These are phyloP conservation scores for Poeciliopsis gracilis DNA, from an alignment of 2,797 vertebrate genomes.

Conservation along the genomic window DNA sequence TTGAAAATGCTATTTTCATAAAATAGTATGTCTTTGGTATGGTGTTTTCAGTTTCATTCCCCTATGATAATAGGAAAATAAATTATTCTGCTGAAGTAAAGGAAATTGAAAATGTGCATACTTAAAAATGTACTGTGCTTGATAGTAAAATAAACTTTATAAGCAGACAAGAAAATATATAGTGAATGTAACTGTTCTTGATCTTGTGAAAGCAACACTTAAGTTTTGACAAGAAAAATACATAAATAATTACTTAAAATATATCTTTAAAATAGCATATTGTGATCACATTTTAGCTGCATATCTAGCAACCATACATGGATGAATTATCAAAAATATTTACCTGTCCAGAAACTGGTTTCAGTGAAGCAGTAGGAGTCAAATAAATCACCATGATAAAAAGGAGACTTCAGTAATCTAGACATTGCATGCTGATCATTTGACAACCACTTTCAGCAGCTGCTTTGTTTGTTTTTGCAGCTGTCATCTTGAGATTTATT, in stretches of 20 bases:
- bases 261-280: neutral
- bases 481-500: conserved; percentile 1
- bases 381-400: neutral
- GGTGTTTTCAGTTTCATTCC: neutral
- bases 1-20: too few species aligned
- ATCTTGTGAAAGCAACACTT: neutral
- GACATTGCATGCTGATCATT: neutral
- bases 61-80: neutral
- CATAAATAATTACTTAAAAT: neutral
- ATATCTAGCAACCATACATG: neutral
- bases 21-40: too few species aligned
- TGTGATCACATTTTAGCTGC: neutral
- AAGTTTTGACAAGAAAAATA: neutral
- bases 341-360: neutral
- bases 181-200: neutral
- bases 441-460: conserved; percentile 2
- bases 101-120: neutral
- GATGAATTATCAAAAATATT: neutral
- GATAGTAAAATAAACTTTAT: neutral
- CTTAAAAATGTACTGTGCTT: neutral
- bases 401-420: neutral
- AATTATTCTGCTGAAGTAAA: neutral
- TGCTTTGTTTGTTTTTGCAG: conserved; percentile 42
- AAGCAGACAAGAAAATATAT: neutral
- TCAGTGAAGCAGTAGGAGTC: neutral